A percentile compares a stretch with the other conserved stretches of the same genome.
Evolutionary conservation across 2,113 vertebrate species (phyloP).

Genomic region (Acrocephalus kingi): DNA sequence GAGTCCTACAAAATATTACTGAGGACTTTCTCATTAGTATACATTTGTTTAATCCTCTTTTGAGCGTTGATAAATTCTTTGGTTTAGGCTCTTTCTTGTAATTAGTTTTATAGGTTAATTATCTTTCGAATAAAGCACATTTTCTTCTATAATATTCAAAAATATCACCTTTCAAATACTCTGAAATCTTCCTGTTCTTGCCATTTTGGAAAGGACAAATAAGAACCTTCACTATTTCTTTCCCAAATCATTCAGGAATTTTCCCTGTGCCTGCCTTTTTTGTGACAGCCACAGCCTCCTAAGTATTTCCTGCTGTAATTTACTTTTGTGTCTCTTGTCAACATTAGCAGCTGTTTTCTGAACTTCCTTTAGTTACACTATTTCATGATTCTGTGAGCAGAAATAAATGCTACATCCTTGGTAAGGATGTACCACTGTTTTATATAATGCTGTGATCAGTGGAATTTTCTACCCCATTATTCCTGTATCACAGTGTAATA

Average conservation of each 20-base stretch:
- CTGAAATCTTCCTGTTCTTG: neutral
- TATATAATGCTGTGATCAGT: conserved; percentile 26
- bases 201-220: neutral
- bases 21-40: conserved; percentile 30
- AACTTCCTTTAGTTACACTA: neutral
- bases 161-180: conserved; percentile 23
- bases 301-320: conserved; percentile 27
- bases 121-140: conserved; percentile 22
- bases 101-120: conserved; percentile 56
- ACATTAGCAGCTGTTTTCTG: conserved; percentile 13
- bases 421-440: conserved; percentile 10
- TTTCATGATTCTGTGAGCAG: neutral
- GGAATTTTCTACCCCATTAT: conserved; percentile 49
- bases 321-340: conserved; percentile 3
- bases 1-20: conserved; percentile 7
- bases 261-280: neutral
- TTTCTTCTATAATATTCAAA: neutral
- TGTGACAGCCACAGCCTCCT: neutral
- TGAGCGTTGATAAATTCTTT: conserved; percentile 13
- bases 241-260: neutral
- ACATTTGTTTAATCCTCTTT: conserved; percentile 36
- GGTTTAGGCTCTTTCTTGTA: conserved; percentile 27
- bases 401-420: conserved; percentile 28
- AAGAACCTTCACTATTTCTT: neutral
- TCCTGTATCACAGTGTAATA: conserved; percentile 13